Percentiles rank a stretch among this genome's conserved stretches.
phyloP scores from a whole-genome alignment of 2,113 vertebrate genomes.

The Ailurus styani region DNA sequence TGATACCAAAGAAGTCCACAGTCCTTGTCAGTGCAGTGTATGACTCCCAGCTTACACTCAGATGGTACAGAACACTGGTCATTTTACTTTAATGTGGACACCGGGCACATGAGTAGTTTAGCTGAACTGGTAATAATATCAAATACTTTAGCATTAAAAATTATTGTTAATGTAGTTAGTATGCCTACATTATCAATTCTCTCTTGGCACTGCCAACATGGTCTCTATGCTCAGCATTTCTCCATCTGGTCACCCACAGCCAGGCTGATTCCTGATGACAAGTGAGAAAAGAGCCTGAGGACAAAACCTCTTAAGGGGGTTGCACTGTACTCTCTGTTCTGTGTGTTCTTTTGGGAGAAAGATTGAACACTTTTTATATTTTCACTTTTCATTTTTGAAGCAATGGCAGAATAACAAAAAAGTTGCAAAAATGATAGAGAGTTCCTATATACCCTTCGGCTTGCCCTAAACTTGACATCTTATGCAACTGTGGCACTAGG shows the following conservation, averaged over 20 bases:
- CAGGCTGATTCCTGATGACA: not conserved
- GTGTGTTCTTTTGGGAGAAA: not conserved
- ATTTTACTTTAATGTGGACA: not conserved
- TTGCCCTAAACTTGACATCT: not conserved
- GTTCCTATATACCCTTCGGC: not conserved
- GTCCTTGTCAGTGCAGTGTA: not conserved
- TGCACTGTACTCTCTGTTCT: conserved; percentile 4
- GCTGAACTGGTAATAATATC: not conserved
- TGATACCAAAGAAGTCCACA: not conserved
- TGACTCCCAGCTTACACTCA: not conserved
- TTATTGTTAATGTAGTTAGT: not conserved
- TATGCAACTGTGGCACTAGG: not conserved
- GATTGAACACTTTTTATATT: not conserved
- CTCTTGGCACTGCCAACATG: not conserved
- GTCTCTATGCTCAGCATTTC: not conserved
- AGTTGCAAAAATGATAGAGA: conserved; percentile 23
- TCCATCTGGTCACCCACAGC: not conserved
- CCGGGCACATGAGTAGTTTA: not conserved
- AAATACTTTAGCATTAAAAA: not conserved
- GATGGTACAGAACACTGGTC: not conserved
- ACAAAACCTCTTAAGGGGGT: not conserved
- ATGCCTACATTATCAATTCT: not conserved
- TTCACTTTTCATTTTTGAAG: conserved; percentile 5
- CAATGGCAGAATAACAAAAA: conserved; percentile 26
- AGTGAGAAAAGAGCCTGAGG: not conserved